Evolutionary conservation across 2,797 vertebrate genomes (phyloP).

Genomic region (Chromis chromis): DNA sequence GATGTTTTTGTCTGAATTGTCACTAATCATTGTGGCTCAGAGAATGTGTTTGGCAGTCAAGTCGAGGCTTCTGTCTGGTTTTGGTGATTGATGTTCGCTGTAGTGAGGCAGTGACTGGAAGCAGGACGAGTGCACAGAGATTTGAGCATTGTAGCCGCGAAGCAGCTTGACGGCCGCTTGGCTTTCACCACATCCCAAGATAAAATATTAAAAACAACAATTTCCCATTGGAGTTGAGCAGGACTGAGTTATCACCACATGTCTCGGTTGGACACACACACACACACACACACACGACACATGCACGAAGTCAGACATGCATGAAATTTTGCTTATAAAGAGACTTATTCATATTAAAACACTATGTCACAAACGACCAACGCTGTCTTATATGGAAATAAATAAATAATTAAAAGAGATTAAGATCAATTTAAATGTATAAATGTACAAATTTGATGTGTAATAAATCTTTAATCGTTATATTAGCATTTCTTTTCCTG

Average conservation of each 20-base stretch:
- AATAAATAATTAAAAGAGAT: neutral
- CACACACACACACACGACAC: neutral
- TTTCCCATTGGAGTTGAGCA: slow-evolving; percentile 23
- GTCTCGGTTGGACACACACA: slow-evolving; percentile 3
- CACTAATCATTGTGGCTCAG: slow-evolving; percentile 49
- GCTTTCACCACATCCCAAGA: slow-evolving; percentile 44
- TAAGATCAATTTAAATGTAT: neutral
- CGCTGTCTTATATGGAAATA: neutral
- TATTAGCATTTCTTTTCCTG: neutral
- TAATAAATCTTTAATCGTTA: neutral
- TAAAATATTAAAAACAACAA: slow-evolving; percentile 64
- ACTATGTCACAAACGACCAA: neutral
- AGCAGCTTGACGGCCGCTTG: slow-evolving; percentile 53
- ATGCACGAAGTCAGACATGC: neutral
- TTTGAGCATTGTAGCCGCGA: slow-evolving; percentile 39
- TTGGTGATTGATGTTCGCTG: slow-evolving; percentile 52
- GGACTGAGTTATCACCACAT: slow-evolving; percentile 25
- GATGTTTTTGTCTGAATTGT: slow-evolving; percentile 62
- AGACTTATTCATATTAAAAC: neutral
- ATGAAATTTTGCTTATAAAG: neutral
- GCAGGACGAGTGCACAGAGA: slow-evolving; percentile 40
- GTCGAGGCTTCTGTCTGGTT: slow-evolving; percentile 27
- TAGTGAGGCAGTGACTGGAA: slow-evolving; percentile 31
- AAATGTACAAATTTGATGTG: no score
- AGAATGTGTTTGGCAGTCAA: slow-evolving; percentile 44